These are phyloP conservation scores for Petrosia ficiformis DNA, from an alignment of 37 sponge, comb jelly and placozoan genomes.

Conservation along the genomic window DNA sequence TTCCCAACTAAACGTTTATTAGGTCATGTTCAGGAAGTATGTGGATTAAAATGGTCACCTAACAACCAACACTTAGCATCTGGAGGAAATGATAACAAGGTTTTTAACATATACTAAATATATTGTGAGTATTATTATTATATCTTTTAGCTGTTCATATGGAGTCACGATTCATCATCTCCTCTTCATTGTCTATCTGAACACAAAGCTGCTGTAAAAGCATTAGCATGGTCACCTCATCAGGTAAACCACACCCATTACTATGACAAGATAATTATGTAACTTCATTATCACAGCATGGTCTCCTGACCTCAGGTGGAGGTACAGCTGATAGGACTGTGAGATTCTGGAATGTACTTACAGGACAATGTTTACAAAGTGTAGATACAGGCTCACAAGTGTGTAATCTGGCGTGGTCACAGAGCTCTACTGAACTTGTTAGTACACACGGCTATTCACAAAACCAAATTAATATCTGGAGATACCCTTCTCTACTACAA, in stretches of 20 bases:
- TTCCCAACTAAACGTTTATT: constrained; percentile 47
- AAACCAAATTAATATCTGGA: constrained; percentile 94
- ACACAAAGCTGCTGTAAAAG: constrained; percentile 95
- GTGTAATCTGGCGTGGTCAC: constrained; percentile 92
- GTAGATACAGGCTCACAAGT: constrained; percentile 96
- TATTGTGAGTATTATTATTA: background rate
- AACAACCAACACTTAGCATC: constrained; percentile 89
- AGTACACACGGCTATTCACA: constrained; percentile 96
- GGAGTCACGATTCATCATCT: constrained; percentile 39
- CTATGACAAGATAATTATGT: background rate
- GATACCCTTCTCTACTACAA: constrained; percentile 78
- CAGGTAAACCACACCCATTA: constrained; percentile 45
- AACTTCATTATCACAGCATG: constrained; percentile 47
- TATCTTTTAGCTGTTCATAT: constrained; percentile 49
- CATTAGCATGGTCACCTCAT: constrained; percentile 97
- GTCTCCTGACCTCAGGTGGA: constrained; percentile 90
- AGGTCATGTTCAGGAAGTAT: constrained; percentile 92
- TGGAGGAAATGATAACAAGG: constrained; percentile 96
- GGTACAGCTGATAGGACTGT: constrained; percentile 93
- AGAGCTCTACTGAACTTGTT: constrained; percentile 80
- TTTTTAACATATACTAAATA: constrained; percentile 10
- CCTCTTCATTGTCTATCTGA: constrained; percentile 77
- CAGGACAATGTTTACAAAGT: constrained; percentile 67
- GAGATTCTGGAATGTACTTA: constrained; percentile 91
- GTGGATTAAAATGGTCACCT: constrained; percentile 91